Evolutionary conservation across 2,113 vertebrate genomes (phyloP), one percentile per base, ranked within the genome.

Genomic region (Nesogale talazaci): DNA sequence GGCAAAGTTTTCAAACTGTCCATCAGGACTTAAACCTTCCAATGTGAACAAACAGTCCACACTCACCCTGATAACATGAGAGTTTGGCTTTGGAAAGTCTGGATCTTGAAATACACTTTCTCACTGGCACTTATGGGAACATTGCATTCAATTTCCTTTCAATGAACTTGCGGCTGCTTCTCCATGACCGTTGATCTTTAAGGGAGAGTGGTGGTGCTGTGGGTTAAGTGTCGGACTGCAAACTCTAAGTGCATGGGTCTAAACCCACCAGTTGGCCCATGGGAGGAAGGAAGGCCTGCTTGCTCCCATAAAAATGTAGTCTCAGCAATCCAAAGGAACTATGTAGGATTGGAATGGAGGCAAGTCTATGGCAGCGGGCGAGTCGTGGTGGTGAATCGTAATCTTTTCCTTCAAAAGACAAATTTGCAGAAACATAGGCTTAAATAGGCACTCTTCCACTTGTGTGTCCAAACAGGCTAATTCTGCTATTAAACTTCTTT

Each of bases 131-230:
- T 2, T 84, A 27, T 27, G 4, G 16, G 74, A 89, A 59, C 88
- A 93, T 5, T 36, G 31, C 72, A 83, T 90, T 52, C 56, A n/a
- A 5, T 79, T 94, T 94, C 56, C 70, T 79, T 38, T 85, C 79
- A 77, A 20, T 74, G 69, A 84, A 79, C 36, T 88, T 86, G 40
- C 80, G 31, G 52, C 7, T 78, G 52, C n/a, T 85, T 63, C 1
- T 22, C 29, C 8, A 15, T 27, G 31, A 27, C 31, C 86, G 29
- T 83, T 89, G 46, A 42, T 29, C 19, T 11, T 75, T 52, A 52
- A 52, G 46, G 46, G 14, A 52, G 46, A 52, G 46, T 11, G 10
- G 46, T 52, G 46, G 46, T 12, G 10, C 5, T 10, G 9, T 52
- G 46, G 14, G 46, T 52, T 52, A 52, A 52, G 46, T 52, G 46